phyloP scores from a whole-genome alignment of 2,113 vertebrate species.

The Mugil cephalus region DNA sequence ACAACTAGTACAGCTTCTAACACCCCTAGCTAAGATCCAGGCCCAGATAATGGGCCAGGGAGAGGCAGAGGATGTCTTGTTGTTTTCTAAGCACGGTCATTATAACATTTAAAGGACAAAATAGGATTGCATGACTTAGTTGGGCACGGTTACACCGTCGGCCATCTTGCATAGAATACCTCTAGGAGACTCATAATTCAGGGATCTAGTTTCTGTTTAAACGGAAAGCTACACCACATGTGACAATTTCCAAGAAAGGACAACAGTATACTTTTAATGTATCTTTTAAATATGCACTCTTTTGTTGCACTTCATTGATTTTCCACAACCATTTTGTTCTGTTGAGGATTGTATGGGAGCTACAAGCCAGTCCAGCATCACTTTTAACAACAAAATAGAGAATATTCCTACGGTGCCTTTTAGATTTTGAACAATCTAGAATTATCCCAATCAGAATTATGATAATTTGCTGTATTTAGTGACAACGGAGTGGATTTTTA shows the following conservation, averaged over 20 bases:
- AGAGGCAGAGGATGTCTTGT: slow-evolving; percentile 64
- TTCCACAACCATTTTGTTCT: no score
- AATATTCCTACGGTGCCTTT: no score
- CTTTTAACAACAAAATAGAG: no score
- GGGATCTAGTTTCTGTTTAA: slow-evolving; percentile 17
- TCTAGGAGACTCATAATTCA: slow-evolving; percentile 20
- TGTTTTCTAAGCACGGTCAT: slow-evolving; percentile 81
- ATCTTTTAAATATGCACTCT: slow-evolving; percentile 9
- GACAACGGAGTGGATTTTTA: slow-evolving; percentile 14
- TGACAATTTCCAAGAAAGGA: slow-evolving; percentile 8
- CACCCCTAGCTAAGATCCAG: slow-evolving; percentile 72
- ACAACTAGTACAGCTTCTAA: slow-evolving; percentile 80
- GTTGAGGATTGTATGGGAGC: no score
- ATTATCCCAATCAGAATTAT: no score
- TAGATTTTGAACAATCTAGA: no score
- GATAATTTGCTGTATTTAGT: background rate
- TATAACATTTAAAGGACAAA: slow-evolving; percentile 86
- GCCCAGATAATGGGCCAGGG: slow-evolving; percentile 71
- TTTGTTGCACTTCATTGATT: no score
- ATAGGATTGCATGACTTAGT: slow-evolving; percentile 67
- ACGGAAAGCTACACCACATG: slow-evolving; percentile 2
- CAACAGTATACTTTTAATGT: background rate
- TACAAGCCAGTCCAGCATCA: no score
- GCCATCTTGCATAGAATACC: slow-evolving; percentile 44
- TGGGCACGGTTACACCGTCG: slow-evolving; percentile 66